phyloP scores from a whole-genome alignment of 2,888 invertebrate genomes.

The Stenurella melanura region DNA sequence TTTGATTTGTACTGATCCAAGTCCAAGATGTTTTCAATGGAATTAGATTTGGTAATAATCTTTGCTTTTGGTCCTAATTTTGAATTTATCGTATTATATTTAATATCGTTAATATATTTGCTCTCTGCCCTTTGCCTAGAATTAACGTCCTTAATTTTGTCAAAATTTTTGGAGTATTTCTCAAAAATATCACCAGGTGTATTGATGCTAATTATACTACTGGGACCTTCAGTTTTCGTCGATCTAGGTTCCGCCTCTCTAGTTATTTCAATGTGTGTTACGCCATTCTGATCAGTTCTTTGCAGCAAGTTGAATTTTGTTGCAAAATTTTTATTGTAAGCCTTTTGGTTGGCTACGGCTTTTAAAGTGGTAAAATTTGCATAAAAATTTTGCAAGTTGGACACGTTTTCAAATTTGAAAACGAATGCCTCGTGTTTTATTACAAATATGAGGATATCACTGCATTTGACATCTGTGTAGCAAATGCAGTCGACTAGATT shows the following conservation, averaged over 20 bases:
- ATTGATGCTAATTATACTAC: constrained; percentile 71
- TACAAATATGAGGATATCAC: constrained; percentile 71
- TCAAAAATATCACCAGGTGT: constrained; percentile 65
- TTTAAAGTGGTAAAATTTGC: constrained; percentile 71
- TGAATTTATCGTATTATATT: constrained; percentile 58
- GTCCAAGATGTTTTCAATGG: constrained; percentile 66
- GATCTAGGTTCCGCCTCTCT: constrained; percentile 49
- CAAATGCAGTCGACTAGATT: constrained; percentile 72
- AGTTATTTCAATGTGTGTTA: constrained; percentile 74
- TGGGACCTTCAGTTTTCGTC: constrained; percentile 49
- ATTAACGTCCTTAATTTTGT: constrained; percentile 59
- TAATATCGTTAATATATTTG: constrained; percentile 54
- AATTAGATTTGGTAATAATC: constrained; percentile 60
- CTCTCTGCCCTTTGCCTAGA: constrained; percentile 59
- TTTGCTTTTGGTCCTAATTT: constrained; percentile 54
- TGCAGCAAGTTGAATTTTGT: constrained; percentile 73
- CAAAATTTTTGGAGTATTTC: constrained; percentile 44
- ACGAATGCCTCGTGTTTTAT: constrained; percentile 70
- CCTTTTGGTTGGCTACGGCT: constrained; percentile 70
- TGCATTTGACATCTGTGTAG: constrained; percentile 71
- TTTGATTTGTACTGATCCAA: constrained; percentile 57
- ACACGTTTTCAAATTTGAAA: constrained; percentile 69
- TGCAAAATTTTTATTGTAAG: constrained; percentile 63
- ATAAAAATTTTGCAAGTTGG: constrained; percentile 67
- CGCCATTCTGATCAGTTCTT: constrained; percentile 73